Base-by-base conservation (phyloP, 2,113 vertebrate species). In the Osmerus mordax region DNA sequence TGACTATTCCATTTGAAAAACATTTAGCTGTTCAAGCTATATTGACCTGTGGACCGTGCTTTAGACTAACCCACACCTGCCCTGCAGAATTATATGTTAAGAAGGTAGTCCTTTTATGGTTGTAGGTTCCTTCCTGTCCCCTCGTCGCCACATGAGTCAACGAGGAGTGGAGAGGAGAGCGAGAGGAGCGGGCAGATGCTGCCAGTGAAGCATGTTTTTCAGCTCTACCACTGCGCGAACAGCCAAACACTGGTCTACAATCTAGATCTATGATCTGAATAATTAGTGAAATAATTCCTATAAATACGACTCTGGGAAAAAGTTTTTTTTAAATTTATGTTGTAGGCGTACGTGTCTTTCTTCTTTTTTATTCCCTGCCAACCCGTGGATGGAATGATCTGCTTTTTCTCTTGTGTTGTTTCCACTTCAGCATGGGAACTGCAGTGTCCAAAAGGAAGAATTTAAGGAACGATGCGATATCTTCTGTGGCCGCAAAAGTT, bases 401-500 rank as follows among this genome's bases (percentile, higher is more conserved):
- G 86, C 74, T 72, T 75, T 70, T 76, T 72, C 64, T 70, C 81
- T 73, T 29, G 63, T 73, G 73, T 84, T 74, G 85, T 85, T 74
- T 91, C 81, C 86, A 68, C 86, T 83, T 89, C 91, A 95, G 93
- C 85, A 97, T 98, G 96, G 96, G 96, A 91, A 94, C 94, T 88
- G 94, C 95, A 78, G 94, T 93, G 89, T 96, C 96, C 92, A 96
- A 93, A 88, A 95, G 94, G 89, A 95, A 94, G 91, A 94, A 92
- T 85, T 88, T 95, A 89, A 93, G 92, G 88, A 96, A 91, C 85
- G 95, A 98, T 83, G 95, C 95, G 69, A 95, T 96, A 90, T 97
- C 95, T 79, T 96, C 95, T 11, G 95, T 96, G 84, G 94, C 95
- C 69, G 94, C 95, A 78, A 98, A 98, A 97, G 96, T 97, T 90